Evolutionary conservation across 2,888 invertebrate species (phyloP), one percentile per base, ranked within the genome.

Genomic region (Drosophila imparisetae): DNA sequence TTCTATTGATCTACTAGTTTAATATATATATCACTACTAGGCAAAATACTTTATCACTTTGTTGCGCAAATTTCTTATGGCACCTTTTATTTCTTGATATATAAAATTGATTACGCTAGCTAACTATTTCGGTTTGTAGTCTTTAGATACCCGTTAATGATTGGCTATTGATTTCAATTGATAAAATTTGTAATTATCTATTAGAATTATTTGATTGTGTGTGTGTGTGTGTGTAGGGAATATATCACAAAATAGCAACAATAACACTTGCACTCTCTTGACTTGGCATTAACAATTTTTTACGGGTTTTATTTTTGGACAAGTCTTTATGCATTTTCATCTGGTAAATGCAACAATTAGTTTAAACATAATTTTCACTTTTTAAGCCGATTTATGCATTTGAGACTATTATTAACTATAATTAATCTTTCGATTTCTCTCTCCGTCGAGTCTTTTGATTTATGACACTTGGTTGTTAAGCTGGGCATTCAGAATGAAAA

Each of bases 261-360:
- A 66, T 48, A 67, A 64, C 72, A 77, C 72, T 75, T 66, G 67
- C 69, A 72, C 71, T 67, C 24, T 15, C 45, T 50, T 60, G 27
- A 52, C 48, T 74, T 74, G 75, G 70, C 61, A 75, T 61, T 50
- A 77, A 78, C 53, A 79, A 83, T 90, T 91, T 90, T 90, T 92
- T 92, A 85, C 92, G 90, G 70, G 92, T 90, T 84, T 91, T 92
- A 88, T 91, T 92, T 78, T 92, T 91, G 78, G 90, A 86, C 77
- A 92, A 83, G 81, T 90, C 91, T 87, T 92, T 92, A 85, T 92
- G 91, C 92, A 92, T 92, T 91, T 91, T 92, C 90, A 92, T 89
- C 78, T 89, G 69, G 58, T 81, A 67, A 75, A 81, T 80, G 77
- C 81, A 69, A 78, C 77, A 62, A 85, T 78, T 83, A 65, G 66